These are phyloP conservation scores for Brienomyrus longianalis DNA, from an alignment of 2,113 vertebrate genomes.

Conservation along the genomic window DNA sequence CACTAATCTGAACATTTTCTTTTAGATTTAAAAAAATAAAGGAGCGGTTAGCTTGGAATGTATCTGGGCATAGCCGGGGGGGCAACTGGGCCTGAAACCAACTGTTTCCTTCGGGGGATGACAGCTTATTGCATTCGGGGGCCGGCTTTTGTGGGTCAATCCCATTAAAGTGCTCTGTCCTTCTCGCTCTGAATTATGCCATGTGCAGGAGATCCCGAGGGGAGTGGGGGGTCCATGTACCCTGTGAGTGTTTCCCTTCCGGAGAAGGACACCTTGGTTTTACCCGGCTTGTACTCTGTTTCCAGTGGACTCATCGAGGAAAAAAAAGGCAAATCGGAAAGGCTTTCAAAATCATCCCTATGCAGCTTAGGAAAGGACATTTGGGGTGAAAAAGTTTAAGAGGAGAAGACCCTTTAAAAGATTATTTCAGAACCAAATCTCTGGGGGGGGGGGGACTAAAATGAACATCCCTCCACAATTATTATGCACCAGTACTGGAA, in stretches of 20 bases:
- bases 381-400: background rate
- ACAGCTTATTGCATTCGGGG: background rate
- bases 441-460: background rate
- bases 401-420: background rate
- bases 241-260: background rate
- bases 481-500: background rate
- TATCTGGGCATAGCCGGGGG: background rate
- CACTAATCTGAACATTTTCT: background rate
- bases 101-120: background rate
- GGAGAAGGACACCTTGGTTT: background rate
- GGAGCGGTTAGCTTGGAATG: background rate
- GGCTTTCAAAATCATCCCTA: background rate
- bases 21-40: background rate
- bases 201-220: background rate
- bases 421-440: background rate
- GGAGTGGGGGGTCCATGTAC: background rate
- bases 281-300: background rate
- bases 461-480: background rate
- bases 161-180: conserved; percentile 1
- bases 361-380: background rate
- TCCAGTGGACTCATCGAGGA: background rate
- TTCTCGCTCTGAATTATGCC: background rate
- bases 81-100: background rate
- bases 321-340: background rate
- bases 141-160: background rate